Percentiles rank a stretch among this genome's conserved stretches.
Evolutionary conservation across 1,140 invertebrate genomes (phyloP).

Genomic region (Leptinotarsa lineolata): DNA sequence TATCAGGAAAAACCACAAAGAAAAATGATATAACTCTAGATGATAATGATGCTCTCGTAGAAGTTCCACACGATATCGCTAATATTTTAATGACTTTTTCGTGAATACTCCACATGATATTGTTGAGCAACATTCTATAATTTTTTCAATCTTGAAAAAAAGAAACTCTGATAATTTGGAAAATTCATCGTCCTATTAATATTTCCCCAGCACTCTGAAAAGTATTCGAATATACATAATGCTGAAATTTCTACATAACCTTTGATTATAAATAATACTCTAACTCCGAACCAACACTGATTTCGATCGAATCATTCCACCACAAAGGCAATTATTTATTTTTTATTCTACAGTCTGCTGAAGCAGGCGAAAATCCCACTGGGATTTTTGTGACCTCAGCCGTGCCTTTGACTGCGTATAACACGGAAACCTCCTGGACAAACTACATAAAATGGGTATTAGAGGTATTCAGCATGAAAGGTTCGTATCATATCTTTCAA

Average conservation of each 20-base stretch:
- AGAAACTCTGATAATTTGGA: slow-evolving; percentile 6
- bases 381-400: slow-evolving; percentile 15
- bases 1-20: no score
- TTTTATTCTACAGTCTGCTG: slow-evolving; percentile 13
- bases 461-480: slow-evolving; percentile 13
- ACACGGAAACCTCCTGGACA: slow-evolving; percentile 17
- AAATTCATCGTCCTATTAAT: slow-evolving; percentile 13
- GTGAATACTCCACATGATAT: no score
- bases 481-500: slow-evolving; percentile 10
- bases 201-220: background rate
- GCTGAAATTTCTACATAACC: slow-evolving; percentile 10
- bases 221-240: slow-evolving; percentile 9
- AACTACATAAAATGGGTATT: slow-evolving; percentile 11
- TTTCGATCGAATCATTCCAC: slow-evolving; percentile 14
- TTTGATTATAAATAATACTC: slow-evolving; percentile 14
- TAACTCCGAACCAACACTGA: slow-evolving; percentile 2
- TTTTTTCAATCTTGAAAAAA: slow-evolving; percentile 14
- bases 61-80: no score
- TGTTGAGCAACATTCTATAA: slow-evolving; percentile 10
- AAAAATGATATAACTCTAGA: no score
- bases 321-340: slow-evolving; percentile 12
- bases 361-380: slow-evolving; percentile 11
- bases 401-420: slow-evolving; percentile 14
- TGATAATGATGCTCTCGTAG: no score
- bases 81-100: no score